phyloP scores from a whole-genome alignment of 1,140 invertebrate genomes.

The Pentalonia nigronervosa region DNA sequence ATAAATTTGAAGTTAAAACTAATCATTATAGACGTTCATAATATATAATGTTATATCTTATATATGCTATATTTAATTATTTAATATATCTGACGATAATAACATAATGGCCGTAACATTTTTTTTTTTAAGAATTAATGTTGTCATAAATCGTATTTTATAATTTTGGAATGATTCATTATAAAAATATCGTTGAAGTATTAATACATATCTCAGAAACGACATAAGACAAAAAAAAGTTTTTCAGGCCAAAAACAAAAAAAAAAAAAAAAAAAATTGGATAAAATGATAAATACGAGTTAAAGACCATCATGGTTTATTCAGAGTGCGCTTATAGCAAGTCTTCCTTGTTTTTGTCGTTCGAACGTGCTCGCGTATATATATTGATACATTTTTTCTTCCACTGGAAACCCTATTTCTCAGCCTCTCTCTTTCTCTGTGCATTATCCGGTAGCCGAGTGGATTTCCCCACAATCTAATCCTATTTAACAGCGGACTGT shows the following conservation, averaged over 20 bases:
- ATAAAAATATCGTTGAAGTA: background rate
- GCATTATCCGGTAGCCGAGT: background rate
- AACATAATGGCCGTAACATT: no score
- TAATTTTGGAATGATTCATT: background rate
- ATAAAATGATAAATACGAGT: background rate
- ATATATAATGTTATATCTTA: background rate
- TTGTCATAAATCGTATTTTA: background rate
- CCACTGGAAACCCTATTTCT: background rate
- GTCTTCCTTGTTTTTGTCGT: background rate
- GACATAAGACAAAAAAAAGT: background rate
- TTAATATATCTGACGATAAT: background rate
- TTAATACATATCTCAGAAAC: background rate
- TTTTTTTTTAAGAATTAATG: background rate
- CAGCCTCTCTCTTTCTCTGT: background rate
- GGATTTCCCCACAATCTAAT: background rate
- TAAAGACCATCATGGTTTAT: slow-evolving; percentile 13
- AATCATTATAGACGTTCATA: background rate
- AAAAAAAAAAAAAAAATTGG: background rate
- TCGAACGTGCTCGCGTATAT: background rate
- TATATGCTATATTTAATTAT: background rate
- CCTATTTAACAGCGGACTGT: background rate
- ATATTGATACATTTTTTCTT: background rate
- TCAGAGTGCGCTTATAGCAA: background rate
- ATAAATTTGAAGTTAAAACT: background rate
- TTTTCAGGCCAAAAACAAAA: background rate